A percentile compares a stretch with the other conserved stretches of the same genome.
Conservation (phyloP, 2,888 invertebrate species). For the Bimastos eiseni region DNA sequence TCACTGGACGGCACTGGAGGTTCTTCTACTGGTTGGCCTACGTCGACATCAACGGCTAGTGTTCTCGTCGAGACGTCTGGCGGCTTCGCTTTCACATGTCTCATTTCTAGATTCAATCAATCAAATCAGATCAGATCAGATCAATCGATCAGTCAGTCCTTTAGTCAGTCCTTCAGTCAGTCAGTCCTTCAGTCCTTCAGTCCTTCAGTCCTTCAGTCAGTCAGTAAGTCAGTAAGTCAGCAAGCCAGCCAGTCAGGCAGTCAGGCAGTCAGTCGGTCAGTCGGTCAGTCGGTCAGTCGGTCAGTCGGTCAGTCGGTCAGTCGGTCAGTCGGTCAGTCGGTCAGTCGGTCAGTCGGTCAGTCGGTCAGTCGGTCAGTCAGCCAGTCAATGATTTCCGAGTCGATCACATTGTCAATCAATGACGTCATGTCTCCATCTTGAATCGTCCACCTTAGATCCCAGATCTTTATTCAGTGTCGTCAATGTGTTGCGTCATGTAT, state of each 20-base stretch:
- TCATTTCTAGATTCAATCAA: neutral
- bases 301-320: neutral
- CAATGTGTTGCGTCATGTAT: neutral
- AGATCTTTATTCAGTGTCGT: neutral
- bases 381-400: too few species aligned
- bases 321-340: neutral
- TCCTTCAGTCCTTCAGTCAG: neutral
- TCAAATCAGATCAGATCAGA: neutral
- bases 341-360: neutral
- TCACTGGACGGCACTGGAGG: neutral
- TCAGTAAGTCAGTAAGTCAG: neutral
- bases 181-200: neutral
- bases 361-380: neutral
- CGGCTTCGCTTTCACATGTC: neutral
- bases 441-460: neutral
- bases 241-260: neutral
- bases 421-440: neutral
- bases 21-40: neutral
- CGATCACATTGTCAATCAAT: too few species aligned
- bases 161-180: neutral
- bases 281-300: too few species aligned
- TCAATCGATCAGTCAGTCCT: neutral
- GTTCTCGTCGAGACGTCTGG: neutral
- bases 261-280: neutral
- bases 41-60: neutral